Percentiles rank a stretch among this genome's conserved stretches.
Evolutionary conservation across 2,797 vertebrate genomes (phyloP).

Genomic region (Phataginus tricuspis): DNA sequence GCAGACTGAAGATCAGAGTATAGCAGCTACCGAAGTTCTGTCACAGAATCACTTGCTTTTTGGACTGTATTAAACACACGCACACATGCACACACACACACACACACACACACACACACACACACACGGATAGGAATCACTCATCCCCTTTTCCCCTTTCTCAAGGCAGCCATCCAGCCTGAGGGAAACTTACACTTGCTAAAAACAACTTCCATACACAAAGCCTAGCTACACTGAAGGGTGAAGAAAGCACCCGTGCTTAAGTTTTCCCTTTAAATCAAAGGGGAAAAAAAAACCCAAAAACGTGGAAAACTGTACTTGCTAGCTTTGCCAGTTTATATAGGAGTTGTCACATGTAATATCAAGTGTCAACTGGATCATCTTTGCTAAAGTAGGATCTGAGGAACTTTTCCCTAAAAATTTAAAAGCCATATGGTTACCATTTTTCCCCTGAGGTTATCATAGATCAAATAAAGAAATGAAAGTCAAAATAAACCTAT

Average conservation of each 20-base stretch:
- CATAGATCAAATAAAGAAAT: conserved; percentile 67
- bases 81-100: no score
- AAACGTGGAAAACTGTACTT: background rate
- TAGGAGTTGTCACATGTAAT: background rate
- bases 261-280: conserved; percentile 53
- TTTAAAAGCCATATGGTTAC: conserved; percentile 21
- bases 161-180: background rate
- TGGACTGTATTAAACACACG: background rate
- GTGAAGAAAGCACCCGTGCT: background rate
- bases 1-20: background rate
- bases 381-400: conserved; percentile 24
- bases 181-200: background rate
- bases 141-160: background rate
- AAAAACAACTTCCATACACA: background rate
- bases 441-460: conserved; percentile 40
- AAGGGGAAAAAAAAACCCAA: background rate
- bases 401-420: conserved; percentile 60
- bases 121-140: background rate
- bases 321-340: background rate
- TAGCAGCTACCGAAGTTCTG: background rate
- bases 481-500: conserved; percentile 55
- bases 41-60: no score
- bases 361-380: background rate
- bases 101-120: background rate
- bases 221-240: background rate